Conservation (phyloP, 2,797 vertebrate genomes). For the Tamandua tetradactyla region DNA sequence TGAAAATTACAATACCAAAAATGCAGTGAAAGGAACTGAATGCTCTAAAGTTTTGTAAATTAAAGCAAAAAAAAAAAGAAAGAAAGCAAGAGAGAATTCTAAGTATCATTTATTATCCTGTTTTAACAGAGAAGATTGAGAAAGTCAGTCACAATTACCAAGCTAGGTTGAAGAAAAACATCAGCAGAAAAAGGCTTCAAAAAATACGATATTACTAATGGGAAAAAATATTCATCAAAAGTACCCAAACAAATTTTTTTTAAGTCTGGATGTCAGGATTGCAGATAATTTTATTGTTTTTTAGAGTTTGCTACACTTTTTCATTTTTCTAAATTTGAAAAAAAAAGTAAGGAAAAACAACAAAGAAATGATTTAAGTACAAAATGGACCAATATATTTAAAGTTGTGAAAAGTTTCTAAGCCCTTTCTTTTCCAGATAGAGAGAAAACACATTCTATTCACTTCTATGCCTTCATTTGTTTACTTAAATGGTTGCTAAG, state of each 20-base stretch:
- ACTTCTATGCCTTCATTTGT: neutral
- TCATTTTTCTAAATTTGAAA: slow-evolving; percentile 39
- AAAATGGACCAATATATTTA: neutral
- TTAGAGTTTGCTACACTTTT: slow-evolving; percentile 15
- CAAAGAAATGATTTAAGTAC: neutral
- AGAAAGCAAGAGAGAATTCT: no score
- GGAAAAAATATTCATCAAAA: neutral
- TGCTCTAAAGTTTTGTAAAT: slow-evolving; percentile 60
- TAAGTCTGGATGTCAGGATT: slow-evolving; percentile 11
- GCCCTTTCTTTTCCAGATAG: neutral
- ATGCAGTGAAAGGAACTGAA: slow-evolving; percentile 44
- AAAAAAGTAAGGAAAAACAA: neutral
- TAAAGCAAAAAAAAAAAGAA: slow-evolving; percentile 59
- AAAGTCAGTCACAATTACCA: slow-evolving; percentile 53
- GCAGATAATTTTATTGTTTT: slow-evolving; percentile 12
- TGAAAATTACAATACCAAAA: slow-evolving; percentile 58
- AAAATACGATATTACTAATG: neutral
- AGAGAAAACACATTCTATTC: neutral
- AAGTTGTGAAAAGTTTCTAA: neutral
- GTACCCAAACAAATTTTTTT: neutral
- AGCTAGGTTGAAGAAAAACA: neutral
- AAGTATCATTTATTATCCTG: slow-evolving; percentile 45
- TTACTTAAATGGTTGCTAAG: neutral
- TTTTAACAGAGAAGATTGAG: slow-evolving; percentile 16
- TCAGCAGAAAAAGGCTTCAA: neutral